Percentiles rank a stretch among this genome's conserved stretches.
Conservation (phyloP, 2,797 vertebrate species). For the Chiroxiphia lanceolata region DNA sequence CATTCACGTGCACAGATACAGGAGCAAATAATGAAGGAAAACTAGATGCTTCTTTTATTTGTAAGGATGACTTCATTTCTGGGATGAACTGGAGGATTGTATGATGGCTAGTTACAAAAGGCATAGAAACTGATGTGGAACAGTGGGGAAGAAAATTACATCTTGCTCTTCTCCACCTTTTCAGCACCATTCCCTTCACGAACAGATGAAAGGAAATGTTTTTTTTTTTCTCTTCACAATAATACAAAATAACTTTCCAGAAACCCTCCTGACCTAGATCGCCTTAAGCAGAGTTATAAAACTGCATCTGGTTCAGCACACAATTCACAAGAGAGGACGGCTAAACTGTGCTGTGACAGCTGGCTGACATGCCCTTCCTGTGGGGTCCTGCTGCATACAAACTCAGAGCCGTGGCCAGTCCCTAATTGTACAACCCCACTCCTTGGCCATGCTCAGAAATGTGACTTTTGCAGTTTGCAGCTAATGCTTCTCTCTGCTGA, state of each 20-base stretch:
- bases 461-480: background rate
- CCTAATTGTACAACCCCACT: background rate
- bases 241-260: slow-evolving; percentile 29
- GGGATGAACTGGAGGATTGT: background rate
- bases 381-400: background rate
- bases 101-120: background rate
- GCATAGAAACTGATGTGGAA: background rate
- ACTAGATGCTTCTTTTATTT: background rate
- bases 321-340: background rate
- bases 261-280: background rate
- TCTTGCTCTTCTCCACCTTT: background rate
- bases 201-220: background rate
- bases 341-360: background rate
- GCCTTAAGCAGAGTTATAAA: background rate
- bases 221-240: background rate
- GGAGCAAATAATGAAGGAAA: background rate
- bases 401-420: background rate
- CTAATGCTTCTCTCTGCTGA: background rate
- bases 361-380: slow-evolving; percentile 25
- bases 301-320: background rate
- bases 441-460: background rate
- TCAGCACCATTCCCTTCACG: background rate
- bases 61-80: background rate
- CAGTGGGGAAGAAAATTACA: background rate
- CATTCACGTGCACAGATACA: background rate